Evolutionary conservation across 2,113 vertebrate genomes (phyloP).

Genomic region (Menura novaehollandiae): DNA sequence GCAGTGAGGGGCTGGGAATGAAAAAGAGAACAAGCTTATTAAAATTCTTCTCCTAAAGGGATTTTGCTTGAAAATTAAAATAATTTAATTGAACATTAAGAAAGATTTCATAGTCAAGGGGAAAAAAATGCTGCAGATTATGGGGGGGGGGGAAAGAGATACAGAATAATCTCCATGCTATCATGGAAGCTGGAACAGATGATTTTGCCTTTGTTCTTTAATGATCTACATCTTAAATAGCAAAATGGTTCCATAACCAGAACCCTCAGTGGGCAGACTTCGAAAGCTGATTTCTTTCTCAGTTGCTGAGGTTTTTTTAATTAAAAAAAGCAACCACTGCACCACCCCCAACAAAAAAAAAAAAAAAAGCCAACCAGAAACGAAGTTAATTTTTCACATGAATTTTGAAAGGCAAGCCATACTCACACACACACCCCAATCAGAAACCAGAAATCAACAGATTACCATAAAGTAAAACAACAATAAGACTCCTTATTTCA

Average conservation of each 20-base stretch:
- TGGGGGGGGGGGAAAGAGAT: fast-evolving
- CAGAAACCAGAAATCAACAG: not conserved
- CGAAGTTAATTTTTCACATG: not conserved
- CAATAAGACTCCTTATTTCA: not conserved
- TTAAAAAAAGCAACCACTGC: not conserved
- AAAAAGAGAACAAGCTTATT: constrained; percentile 21
- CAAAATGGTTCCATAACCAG: constrained; percentile 27
- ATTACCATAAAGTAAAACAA: not conserved
- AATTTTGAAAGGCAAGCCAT: not conserved
- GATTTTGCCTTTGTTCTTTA: constrained; percentile 49
- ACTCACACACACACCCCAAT: too few relatives aligned
- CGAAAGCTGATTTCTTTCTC: not conserved
- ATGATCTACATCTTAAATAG: constrained; percentile 19
- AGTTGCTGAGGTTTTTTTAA: not conserved
- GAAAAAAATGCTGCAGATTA: not conserved
- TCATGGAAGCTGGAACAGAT: not conserved
- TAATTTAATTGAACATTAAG: not conserved
- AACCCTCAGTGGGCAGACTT: not conserved
- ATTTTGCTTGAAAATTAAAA: constrained; percentile 8
- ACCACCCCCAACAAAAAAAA: not conserved
- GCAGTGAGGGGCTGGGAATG: constrained; percentile 18
- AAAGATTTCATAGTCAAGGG: not conserved
- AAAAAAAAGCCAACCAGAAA: not conserved
- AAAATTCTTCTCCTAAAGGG: not conserved
- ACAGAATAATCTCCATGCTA: not conserved